Evolutionary conservation across 2,113 vertebrate genomes (phyloP).

Genomic region (Crotalus horridus): DNA sequence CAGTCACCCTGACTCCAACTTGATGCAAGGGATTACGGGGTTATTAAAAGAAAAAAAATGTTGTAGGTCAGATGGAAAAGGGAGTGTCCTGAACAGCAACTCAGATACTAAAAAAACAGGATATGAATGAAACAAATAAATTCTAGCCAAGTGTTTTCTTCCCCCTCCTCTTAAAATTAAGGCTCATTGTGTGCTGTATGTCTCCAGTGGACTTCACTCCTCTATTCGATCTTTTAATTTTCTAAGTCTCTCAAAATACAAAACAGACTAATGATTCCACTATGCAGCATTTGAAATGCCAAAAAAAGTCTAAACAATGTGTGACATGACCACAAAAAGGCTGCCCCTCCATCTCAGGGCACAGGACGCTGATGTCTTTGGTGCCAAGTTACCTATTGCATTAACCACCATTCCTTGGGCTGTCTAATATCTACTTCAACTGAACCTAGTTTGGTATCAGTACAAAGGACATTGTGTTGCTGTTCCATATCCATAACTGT

Average conservation of each 20-base stretch:
- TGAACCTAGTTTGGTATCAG: not conserved
- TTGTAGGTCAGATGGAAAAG: not conserved
- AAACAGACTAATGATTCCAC: not conserved
- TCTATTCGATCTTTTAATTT: not conserved
- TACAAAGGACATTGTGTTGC: not conserved
- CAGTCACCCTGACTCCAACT: not conserved
- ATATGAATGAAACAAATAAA: not conserved
- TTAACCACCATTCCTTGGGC: not conserved
- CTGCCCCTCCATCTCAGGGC: not conserved
- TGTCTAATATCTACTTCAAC: not conserved
- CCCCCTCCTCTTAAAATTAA: not conserved
- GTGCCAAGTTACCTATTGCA: not conserved
- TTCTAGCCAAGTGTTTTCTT: not conserved
- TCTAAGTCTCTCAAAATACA: not conserved
- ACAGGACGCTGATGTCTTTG: not conserved
- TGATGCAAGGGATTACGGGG: not conserved
- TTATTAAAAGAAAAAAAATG: not conserved
- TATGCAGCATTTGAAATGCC: not conserved
- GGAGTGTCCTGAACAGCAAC: not conserved
- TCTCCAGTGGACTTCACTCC: not conserved
- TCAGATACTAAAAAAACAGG: not conserved
- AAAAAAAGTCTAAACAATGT: not conserved
- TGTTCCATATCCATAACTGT: not conserved
- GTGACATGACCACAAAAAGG: not conserved
- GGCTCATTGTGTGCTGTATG: not conserved